Conservation (phyloP, 23 tunicate genomes). For the Trididemnum nubilum region DNA sequence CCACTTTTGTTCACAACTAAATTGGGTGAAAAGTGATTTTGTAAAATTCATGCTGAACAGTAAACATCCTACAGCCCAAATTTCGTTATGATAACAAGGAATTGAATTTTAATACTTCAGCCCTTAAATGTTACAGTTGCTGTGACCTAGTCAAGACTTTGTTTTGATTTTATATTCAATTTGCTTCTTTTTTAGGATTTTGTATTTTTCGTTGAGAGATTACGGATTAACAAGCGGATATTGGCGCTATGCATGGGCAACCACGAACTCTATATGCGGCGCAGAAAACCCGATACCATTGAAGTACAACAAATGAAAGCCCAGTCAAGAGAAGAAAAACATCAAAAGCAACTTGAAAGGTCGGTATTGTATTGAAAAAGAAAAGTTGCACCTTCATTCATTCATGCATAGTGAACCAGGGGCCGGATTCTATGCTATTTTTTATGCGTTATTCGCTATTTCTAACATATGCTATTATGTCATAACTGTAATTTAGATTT, state of each 20-base stretch:
- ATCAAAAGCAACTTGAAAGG: slow-evolving; percentile 80
- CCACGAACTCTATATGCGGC: slow-evolving; percentile 98
- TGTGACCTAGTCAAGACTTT: too few species aligned
- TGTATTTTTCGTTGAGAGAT: slow-evolving; percentile 90
- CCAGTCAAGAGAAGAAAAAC: slow-evolving; percentile 85
- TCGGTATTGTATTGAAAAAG: too few species aligned
- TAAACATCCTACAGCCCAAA: too few species aligned
- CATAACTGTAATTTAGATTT: too few species aligned
- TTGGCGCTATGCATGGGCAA: slow-evolving; percentile 99
- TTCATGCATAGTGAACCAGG: neutral
- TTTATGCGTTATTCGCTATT: neutral
- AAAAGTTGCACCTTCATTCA: too few species aligned
- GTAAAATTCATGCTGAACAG: too few species aligned
- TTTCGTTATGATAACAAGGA: too few species aligned
- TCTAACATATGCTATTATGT: too few species aligned
- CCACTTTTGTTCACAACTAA: too few species aligned
- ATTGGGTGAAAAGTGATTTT: too few species aligned
- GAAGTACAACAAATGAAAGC: slow-evolving; percentile 99
- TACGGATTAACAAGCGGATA: slow-evolving; percentile 99
- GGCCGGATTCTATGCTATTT: neutral
- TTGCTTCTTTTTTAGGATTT: slow-evolving; percentile 64
- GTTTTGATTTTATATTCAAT: neutral
- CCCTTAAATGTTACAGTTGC: too few species aligned
- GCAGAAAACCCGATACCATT: slow-evolving; percentile 97
- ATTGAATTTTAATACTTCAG: too few species aligned